phyloP scores from a whole-genome alignment of 2,113 vertebrate species.

The Piaya cayana region DNA sequence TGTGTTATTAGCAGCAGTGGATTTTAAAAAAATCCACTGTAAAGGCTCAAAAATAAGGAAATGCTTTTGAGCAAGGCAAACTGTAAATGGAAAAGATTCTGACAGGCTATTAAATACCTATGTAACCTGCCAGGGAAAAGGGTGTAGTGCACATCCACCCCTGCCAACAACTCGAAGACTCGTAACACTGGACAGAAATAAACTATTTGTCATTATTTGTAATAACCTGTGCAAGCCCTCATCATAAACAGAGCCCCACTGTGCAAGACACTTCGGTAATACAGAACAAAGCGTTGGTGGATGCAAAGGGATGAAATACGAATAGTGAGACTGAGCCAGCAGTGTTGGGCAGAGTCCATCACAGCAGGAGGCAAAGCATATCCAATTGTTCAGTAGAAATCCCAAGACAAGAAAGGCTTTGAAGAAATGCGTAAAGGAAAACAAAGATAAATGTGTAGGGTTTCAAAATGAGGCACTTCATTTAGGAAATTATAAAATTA shows the following conservation, averaged over 20 bases:
- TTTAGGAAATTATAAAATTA: background rate
- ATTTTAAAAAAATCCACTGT: background rate
- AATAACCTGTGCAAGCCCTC: background rate
- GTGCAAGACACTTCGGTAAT: background rate
- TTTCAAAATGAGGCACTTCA: background rate
- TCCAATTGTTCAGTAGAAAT: slow-evolving; percentile 5
- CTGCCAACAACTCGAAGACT: background rate
- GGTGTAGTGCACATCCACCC: background rate
- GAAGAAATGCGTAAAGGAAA: background rate
- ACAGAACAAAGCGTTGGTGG: background rate
- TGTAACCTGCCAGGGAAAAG: background rate
- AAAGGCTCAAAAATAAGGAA: background rate
- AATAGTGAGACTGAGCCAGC: background rate
- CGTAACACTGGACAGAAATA: background rate
- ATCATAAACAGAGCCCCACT: background rate
- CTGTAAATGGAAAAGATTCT: background rate
- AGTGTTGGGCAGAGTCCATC: background rate
- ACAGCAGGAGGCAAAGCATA: background rate
- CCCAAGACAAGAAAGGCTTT: background rate
- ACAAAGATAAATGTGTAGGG: background rate
- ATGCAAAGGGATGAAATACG: background rate
- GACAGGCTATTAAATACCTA: background rate
- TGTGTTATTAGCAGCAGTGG: background rate
- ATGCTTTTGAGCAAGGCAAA: background rate
- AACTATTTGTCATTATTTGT: background rate